These are phyloP conservation scores for Chymomyza fuscimana DNA, from an alignment of 2,888 invertebrate species.

Conservation along the genomic window DNA sequence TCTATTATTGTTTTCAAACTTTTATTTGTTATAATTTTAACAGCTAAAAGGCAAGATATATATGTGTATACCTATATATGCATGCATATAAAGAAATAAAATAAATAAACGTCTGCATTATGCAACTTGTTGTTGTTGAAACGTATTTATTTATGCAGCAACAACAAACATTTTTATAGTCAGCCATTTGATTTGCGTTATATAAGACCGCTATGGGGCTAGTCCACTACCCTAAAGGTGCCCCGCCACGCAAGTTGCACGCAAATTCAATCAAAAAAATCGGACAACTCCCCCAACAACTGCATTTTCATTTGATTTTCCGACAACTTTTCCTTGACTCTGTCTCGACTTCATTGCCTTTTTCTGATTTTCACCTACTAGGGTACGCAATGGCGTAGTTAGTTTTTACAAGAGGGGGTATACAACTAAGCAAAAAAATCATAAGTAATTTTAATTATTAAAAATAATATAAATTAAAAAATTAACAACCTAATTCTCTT, in stretches of 20 bases:
- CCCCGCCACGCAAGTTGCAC: not conserved
- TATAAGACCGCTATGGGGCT: not conserved
- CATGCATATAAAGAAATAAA: not conserved
- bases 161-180: not conserved
- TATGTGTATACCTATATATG: not conserved
- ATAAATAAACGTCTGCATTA: not conserved
- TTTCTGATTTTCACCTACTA: not conserved
- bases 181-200: not conserved
- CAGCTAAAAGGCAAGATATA: not conserved
- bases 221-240: no score
- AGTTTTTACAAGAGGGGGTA: not conserved
- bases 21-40: not conserved
- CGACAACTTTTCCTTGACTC: not conserved
- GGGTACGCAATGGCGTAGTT: not conserved
- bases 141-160: not conserved
- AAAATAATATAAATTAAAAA: no score
- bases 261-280: not conserved
- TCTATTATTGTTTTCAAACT: not conserved
- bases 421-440: no score
- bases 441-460: no score
- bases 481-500: no score
- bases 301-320: conserved; percentile 2
- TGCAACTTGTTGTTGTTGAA: not conserved
- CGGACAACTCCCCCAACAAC: not conserved
- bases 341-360: conserved; percentile 40